A percentile compares a stretch with the other conserved stretches of the same genome.
Conservation (phyloP, 2,888 invertebrate genomes). For the Fissipunctia ypsillon region DNA sequence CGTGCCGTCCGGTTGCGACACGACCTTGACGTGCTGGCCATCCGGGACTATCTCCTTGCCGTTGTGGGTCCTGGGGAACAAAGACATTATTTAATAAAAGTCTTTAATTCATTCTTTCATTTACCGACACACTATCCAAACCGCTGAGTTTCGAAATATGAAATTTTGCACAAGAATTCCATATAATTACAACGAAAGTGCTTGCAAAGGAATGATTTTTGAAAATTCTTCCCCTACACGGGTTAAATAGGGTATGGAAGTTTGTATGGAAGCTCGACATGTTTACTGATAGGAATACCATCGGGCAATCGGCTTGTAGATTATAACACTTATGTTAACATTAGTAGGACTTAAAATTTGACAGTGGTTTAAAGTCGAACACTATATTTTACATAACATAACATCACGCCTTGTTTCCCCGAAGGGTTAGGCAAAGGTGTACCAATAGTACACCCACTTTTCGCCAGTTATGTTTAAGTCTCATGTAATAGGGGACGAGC, state of each 20-base stretch:
- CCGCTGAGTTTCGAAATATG: neutral
- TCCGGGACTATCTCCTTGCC: slow-evolving; percentile 94
- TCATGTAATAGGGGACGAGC: too few species aligned
- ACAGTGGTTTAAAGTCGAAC: too few species aligned
- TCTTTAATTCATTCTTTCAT: neutral
- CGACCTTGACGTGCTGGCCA: slow-evolving; percentile 92
- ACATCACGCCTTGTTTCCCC: too few species aligned
- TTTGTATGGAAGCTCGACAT: neutral
- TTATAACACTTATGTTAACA: neutral
- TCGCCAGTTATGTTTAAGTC: too few species aligned
- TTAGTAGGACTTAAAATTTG: too few species aligned
- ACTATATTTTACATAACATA: too few species aligned
- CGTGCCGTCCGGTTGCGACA: slow-evolving; percentile 93
- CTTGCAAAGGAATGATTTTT: neutral
- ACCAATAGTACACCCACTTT: too few species aligned
- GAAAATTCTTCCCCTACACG: neutral
- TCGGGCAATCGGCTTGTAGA: neutral
- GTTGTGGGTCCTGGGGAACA: slow-evolving; percentile 90
- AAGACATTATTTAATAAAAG: neutral
- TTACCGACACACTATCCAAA: neutral
- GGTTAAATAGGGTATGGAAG: neutral
- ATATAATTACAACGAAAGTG: neutral
- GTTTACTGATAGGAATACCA: neutral
- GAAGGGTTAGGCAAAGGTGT: too few species aligned
- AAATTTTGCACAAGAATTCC: neutral